phyloP scores from a whole-genome alignment of 2,113 vertebrate species.

The Microcebus griseorufus region DNA sequence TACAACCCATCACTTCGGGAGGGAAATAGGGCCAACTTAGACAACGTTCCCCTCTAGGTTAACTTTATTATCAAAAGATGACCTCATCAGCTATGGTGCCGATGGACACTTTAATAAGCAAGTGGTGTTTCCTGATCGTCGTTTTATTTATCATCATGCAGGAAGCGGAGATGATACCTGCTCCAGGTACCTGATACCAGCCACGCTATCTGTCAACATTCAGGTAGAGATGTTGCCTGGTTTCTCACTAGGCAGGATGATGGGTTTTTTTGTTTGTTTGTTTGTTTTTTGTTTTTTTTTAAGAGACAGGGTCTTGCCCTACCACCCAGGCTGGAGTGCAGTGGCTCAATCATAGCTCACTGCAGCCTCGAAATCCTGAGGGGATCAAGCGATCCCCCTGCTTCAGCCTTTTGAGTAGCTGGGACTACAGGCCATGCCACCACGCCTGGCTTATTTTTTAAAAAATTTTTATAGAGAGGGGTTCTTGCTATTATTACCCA shows the following conservation, averaged over 20 bases:
- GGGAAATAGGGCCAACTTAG: background rate
- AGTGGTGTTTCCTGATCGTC: fast-evolving
- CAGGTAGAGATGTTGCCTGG: fast-evolving
- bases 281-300: background rate
- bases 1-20: background rate
- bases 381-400: too few relatives aligned
- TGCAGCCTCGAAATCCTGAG: too few relatives aligned
- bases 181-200: fast-evolving
- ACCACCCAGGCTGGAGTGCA: too few relatives aligned
- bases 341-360: too few relatives aligned
- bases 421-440: too few relatives aligned
- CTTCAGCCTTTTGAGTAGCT: too few relatives aligned
- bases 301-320: too few relatives aligned
- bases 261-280: too few relatives aligned
- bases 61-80: background rate
- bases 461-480: too few relatives aligned
- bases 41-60: background rate
- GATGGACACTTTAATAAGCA: background rate
- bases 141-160: background rate
- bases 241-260: background rate
- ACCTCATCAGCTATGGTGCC: background rate
- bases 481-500: too few relatives aligned
- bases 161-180: background rate
- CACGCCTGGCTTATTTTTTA: too few relatives aligned
- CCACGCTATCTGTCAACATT: fast-evolving